Evolutionary conservation across 2,888 invertebrate genomes (phyloP), one percentile per base, ranked within the genome.

Genomic region (Coenonympha arcania): DNA sequence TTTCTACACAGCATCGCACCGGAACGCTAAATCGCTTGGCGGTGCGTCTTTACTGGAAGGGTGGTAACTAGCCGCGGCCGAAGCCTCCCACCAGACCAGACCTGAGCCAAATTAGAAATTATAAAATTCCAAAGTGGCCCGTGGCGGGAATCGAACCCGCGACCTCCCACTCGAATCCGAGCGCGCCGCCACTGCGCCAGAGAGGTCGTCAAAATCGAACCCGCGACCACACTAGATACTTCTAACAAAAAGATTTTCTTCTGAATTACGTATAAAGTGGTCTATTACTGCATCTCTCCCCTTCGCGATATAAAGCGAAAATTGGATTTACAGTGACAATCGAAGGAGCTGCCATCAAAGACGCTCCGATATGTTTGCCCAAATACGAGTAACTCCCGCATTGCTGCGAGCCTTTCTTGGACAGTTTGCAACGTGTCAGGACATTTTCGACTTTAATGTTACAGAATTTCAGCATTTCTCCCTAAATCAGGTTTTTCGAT

Each of bases 311-410:
- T 83, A 79, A 76, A 81, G 79, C 78, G 77, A 77, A 83, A 87
- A 87, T 87, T 86, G 82, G 78, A 85, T 87, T 87, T 82, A 78
- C 74, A 79, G 78, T 84, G 81, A 86, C 84, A 81, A 86, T 82
- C 76, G 82, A 69, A 77, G 75, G 77, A 76, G 76, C 74, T 77
- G 73, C 82, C 76, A 79, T 85, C 83, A 84, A 83, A 82, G 70
- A 72, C 76, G 70, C 76, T 76, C 83, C 79, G 69, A 73, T 71
- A 80, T 77, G 71, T 80, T 79, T 76, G 68, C 75, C 73, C 71
- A 80, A 76, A 79, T 79, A 79, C 68, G 74, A n/a, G n/a, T n/a
- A n/a, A n/a, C n/a, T n/a, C 69, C 75, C 76, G 73, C n/a, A n/a
- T n/a, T n/a, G 69, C 74, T 76, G 71, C 71, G 65, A 71, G 15